These are phyloP conservation scores for Diachrysia chrysitis DNA, from an alignment of 2,888 invertebrate species.

Conservation along the genomic window DNA sequence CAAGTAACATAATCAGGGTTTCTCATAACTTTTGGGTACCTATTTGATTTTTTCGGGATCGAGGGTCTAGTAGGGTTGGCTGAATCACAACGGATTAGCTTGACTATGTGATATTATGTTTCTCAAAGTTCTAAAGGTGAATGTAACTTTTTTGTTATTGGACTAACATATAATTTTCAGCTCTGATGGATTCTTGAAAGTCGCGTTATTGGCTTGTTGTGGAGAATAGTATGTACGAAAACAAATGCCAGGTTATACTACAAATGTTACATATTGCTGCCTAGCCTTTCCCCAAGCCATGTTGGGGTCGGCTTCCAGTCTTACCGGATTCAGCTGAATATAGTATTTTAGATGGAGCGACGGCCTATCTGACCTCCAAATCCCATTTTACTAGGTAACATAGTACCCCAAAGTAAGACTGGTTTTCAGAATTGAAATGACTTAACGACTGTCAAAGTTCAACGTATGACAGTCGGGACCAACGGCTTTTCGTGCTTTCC, in stretches of 20 bases:
- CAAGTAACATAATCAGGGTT: constrained; percentile 43
- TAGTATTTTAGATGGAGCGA: no score
- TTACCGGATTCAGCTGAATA: no score
- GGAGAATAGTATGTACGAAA: background rate
- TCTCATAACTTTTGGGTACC: constrained; percentile 39
- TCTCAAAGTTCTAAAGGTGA: constrained; percentile 46
- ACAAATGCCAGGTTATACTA: background rate
- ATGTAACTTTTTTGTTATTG: constrained; percentile 49
- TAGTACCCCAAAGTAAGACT: no score
- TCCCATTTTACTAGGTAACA: no score
- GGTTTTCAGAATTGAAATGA: no score
- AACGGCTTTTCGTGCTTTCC: no score
- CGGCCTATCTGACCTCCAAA: no score
- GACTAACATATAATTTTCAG: constrained; percentile 55
- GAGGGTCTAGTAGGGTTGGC: constrained; percentile 57
- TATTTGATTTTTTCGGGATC: constrained; percentile 52
- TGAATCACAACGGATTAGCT: constrained; percentile 64
- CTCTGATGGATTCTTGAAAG: constrained; percentile 53
- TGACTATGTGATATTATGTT: constrained; percentile 53
- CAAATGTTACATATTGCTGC: no score
- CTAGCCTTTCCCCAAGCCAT: no score
- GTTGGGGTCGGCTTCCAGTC: no score
- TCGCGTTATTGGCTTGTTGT: constrained; percentile 13
- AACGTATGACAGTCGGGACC: no score
- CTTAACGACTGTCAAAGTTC: no score